Evolutionary conservation across 2,888 invertebrate genomes (phyloP).

Genomic region (Epinotia nisella): DNA sequence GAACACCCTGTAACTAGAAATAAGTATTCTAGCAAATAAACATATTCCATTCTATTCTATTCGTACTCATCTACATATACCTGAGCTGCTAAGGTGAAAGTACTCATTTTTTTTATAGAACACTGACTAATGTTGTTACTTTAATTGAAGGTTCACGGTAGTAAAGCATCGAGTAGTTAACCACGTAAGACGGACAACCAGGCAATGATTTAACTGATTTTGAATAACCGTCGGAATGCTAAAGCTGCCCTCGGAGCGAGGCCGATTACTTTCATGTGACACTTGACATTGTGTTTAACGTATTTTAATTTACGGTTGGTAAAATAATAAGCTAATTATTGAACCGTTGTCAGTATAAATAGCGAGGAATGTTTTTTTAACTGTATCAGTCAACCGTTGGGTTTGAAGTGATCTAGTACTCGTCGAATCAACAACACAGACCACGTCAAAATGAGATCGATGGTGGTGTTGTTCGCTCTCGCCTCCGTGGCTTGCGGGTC

Average conservation of each 20-base stretch:
- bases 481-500: conserved; percentile 74
- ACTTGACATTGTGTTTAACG: conserved; percentile 73
- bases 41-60: too few relatives aligned
- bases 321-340: conserved; percentile 63
- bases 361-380: conserved; percentile 57
- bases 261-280: conserved; percentile 74
- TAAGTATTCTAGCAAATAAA: too few relatives aligned
- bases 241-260: conserved; percentile 51
- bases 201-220: conserved; percentile 40
- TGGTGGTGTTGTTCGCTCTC: conserved; percentile 79
- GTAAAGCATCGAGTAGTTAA: conserved; percentile 21
- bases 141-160: neutral
- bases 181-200: conserved; percentile 25
- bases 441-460: conserved; percentile 60
- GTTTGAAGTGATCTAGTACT: conserved; percentile 55
- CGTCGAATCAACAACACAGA: conserved; percentile 53
- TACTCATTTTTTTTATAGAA: neutral
- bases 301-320: conserved; percentile 58
- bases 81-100: neutral
- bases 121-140: neutral
- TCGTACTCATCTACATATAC: neutral
- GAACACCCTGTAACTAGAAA: too few relatives aligned
- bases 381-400: conserved; percentile 70
- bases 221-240: conserved; percentile 39
- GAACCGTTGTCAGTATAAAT: conserved; percentile 76